phyloP scores from a whole-genome alignment of 2,797 vertebrate species.

The Oryzias dopingdopingensis region DNA sequence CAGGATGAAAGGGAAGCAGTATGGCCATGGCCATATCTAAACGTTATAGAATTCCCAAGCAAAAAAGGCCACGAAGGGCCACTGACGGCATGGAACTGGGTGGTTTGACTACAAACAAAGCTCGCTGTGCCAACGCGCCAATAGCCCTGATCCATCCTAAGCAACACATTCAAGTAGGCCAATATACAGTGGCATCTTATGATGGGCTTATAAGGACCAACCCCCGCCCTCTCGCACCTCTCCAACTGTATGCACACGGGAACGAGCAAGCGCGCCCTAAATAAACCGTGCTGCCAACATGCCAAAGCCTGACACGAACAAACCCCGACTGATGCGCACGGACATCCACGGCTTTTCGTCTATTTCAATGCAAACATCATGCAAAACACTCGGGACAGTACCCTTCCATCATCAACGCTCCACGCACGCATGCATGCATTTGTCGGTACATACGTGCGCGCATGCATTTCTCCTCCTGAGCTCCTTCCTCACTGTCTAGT shows the following conservation, averaged over 20 bases:
- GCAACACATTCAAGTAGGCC: constrained; percentile 57
- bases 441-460: constrained; percentile 24
- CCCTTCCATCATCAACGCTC: constrained; percentile 47
- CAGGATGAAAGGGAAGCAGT: constrained; percentile 25
- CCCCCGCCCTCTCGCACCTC: constrained; percentile 31
- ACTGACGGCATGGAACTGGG: constrained; percentile 33
- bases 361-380: constrained; percentile 27
- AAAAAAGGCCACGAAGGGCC: constrained; percentile 30
- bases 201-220: constrained; percentile 25
- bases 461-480: constrained; percentile 16
- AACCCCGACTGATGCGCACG: constrained; percentile 35
- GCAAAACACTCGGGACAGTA: neutral
- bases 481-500: constrained; percentile 7
- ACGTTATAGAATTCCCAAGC: constrained; percentile 22
- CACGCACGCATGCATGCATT: constrained; percentile 21
- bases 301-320: constrained; percentile 58
- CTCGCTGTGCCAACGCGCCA: constrained; percentile 45
- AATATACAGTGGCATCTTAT: constrained; percentile 46
- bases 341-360: constrained; percentile 39
- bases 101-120: constrained; percentile 39
- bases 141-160: constrained; percentile 60
- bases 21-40: constrained; percentile 10
- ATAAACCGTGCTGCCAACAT: constrained; percentile 67
- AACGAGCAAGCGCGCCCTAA: constrained; percentile 58
- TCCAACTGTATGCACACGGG: constrained; percentile 56